Conservation (phyloP, 2,888 invertebrate genomes). For the Metallyticus violacea region DNA sequence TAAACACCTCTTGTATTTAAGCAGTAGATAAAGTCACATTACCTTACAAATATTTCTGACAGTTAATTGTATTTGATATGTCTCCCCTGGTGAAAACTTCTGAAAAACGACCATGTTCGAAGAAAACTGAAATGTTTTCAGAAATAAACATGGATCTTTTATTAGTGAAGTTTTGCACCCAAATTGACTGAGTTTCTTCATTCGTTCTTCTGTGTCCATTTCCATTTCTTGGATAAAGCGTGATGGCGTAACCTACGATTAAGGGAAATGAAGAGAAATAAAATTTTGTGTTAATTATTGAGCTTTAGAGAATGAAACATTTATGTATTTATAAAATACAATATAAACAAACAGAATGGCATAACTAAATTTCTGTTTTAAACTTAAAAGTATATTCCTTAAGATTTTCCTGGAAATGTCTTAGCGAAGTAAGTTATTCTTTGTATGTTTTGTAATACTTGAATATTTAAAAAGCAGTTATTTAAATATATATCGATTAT, state of each 20-base stretch:
- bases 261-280: neutral
- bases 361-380: no score
- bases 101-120: slow-evolving; percentile 60
- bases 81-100: slow-evolving; percentile 55
- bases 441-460: no score
- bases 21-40: slow-evolving; percentile 20
- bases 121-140: slow-evolving; percentile 3
- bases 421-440: no score
- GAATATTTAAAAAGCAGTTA: no score
- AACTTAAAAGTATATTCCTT: no score
- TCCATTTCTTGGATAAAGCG: slow-evolving; percentile 33
- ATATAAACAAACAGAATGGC: no score
- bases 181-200: slow-evolving; percentile 8
- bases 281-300: no score
- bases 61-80: slow-evolving; percentile 51
- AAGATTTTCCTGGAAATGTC: no score
- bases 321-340: no score
- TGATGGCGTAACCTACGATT: slow-evolving; percentile 24
- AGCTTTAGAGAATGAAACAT: no score
- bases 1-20: no score
- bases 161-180: neutral
- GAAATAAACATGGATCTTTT: neutral
- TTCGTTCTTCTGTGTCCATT: slow-evolving; percentile 19
- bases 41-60: slow-evolving; percentile 59
- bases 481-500: no score